These are phyloP conservation scores for Ceramica pisi DNA, from an alignment of 2,888 invertebrate species.

Conservation along the genomic window DNA sequence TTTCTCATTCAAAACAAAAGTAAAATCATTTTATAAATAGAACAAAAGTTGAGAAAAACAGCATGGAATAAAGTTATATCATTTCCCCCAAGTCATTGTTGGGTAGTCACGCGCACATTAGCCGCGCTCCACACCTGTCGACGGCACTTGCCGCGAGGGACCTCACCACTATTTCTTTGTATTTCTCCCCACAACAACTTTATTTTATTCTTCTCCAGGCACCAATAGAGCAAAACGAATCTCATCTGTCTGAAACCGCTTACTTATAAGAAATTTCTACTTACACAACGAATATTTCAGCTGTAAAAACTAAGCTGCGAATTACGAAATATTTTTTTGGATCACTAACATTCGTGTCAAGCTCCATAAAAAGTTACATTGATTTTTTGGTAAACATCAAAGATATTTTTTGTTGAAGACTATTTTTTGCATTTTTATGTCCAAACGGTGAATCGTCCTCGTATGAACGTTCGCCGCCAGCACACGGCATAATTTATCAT, in stretches of 20 bases:
- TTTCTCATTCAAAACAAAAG: constrained; percentile 38
- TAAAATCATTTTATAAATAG: constrained; percentile 37
- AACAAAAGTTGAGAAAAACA: constrained; percentile 57
- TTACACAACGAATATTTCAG: constrained; percentile 19
- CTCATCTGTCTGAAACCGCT: constrained; percentile 39
- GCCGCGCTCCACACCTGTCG: constrained; percentile 81
- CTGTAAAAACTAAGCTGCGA: constrained; percentile 29
- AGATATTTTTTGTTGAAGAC: constrained; percentile 32
- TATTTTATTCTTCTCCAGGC: constrained; percentile 78
- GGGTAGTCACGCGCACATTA: constrained; percentile 81
- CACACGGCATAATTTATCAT: constrained; percentile 72
- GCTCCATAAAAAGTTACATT: constrained; percentile 34
- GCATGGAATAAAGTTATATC: constrained; percentile 75
- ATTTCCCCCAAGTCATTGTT: constrained; percentile 79
- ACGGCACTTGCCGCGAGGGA: constrained; percentile 80
- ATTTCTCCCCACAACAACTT: constrained; percentile 74
- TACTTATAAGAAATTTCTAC: constrained; percentile 36
- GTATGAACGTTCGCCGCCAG: constrained; percentile 64
- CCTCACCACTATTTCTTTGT: constrained; percentile 81
- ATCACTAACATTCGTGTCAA: constrained; percentile 25
- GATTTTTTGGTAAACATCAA: constrained; percentile 28
- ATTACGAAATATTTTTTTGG: constrained; percentile 12
- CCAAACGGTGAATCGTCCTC: constrained; percentile 55
- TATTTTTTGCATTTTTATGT: constrained; percentile 36
- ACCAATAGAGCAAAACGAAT: constrained; percentile 72